Evolutionary conservation across 2,888 invertebrate genomes (phyloP).

Genomic region (Phengaris alcon): DNA sequence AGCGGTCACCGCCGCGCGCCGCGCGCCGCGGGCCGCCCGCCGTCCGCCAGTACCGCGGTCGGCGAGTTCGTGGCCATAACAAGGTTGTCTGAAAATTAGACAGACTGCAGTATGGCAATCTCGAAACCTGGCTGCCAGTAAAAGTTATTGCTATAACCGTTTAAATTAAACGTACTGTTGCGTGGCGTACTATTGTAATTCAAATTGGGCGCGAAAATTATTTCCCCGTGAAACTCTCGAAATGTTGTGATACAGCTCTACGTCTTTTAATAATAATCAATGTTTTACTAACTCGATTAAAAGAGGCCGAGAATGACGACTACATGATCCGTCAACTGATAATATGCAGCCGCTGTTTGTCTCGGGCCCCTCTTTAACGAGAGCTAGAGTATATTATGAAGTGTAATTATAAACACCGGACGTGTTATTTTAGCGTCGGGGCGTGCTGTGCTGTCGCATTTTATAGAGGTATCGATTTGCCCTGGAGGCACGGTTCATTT

Average conservation of each 20-base stretch:
- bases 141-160: neutral
- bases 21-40: no score
- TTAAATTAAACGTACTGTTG: no score
- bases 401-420: slow-evolving; percentile 4
- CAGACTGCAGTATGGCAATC: neutral
- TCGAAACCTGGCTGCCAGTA: neutral
- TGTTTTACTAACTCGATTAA: no score
- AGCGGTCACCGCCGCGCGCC: neutral
- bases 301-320: no score
- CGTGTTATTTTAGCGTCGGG: neutral
- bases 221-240: no score
- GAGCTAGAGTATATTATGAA: neutral
- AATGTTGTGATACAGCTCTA: no score
- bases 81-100: neutral
- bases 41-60: neutral
- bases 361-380: neutral
- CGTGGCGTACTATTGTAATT: no score
- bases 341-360: neutral
- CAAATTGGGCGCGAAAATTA: no score
- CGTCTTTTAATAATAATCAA: no score
- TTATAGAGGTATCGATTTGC: slow-evolving; percentile 27
- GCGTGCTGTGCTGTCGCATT: slow-evolving; percentile 35
- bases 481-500: slow-evolving; percentile 12
- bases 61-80: neutral
- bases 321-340: no score